Conservation (phyloP, 2,888 invertebrate genomes). For the Sphinx pinastri region DNA sequence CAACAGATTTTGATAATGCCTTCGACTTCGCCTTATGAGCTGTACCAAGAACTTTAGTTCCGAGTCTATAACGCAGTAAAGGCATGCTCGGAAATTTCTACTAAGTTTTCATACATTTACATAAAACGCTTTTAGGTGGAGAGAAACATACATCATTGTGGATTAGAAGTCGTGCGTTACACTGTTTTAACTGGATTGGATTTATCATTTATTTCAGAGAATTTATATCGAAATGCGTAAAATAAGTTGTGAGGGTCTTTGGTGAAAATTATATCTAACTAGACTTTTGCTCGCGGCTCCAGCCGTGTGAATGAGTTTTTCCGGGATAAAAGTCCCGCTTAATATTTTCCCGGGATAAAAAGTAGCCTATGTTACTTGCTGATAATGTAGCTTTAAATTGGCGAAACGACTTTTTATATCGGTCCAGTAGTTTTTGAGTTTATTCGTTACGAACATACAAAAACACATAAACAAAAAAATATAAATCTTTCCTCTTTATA, state of each 20-base stretch:
- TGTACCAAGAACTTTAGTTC: constrained; percentile 11
- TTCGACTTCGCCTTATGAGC: constrained; percentile 20
- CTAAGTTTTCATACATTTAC: constrained; percentile 9
- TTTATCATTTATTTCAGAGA: background rate
- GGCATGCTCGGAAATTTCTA: constrained; percentile 9
- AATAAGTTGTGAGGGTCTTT: background rate
- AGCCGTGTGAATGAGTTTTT: too few relatives aligned
- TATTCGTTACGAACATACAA: too few relatives aligned
- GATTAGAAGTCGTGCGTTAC: background rate
- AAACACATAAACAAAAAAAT: too few relatives aligned
- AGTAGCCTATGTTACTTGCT: too few relatives aligned
- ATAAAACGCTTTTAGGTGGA: background rate
- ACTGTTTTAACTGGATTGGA: background rate
- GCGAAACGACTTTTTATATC: too few relatives aligned
- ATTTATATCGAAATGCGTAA: background rate
- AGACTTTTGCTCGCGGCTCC: too few relatives aligned
- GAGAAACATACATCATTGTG: background rate
- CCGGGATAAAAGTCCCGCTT: too few relatives aligned
- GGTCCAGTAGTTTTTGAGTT: too few relatives aligned
- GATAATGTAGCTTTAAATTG: too few relatives aligned
- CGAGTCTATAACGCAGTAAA: background rate
- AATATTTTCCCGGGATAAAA: too few relatives aligned
- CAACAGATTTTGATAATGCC: constrained; percentile 24
- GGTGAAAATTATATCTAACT: too few relatives aligned
- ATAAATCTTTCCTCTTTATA: too few relatives aligned